Evolutionary conservation across 2,797 vertebrate species (phyloP).

Genomic region (Rhinichthys osculus): DNA sequence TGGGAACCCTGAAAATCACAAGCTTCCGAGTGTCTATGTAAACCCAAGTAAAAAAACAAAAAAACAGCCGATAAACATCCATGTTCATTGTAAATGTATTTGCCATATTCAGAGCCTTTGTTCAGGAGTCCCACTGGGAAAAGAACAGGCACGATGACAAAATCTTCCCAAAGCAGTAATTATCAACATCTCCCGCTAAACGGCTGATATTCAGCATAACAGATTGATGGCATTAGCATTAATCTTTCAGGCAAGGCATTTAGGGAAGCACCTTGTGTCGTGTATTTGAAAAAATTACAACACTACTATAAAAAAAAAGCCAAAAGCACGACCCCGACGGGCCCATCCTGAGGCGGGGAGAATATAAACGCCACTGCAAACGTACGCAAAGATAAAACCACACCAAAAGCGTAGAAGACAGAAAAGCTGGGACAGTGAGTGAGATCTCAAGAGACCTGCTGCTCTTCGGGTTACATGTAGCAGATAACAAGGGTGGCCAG

Average conservation of each 20-base stretch:
- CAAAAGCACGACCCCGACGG: not conserved
- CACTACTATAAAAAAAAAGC: not conserved
- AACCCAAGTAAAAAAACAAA: constrained; percentile 14
- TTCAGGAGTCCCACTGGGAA: constrained; percentile 30
- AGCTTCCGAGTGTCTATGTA: not conserved
- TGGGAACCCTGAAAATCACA: constrained; percentile 1
- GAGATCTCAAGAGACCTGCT: constrained; percentile 74
- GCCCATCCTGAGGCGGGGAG: not conserved
- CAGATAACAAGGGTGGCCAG: constrained; percentile 69
- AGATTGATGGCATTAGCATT: constrained; percentile 44
- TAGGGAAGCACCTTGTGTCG: not conserved
- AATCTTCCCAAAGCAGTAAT: constrained; percentile 49
- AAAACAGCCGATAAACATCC: constrained; percentile 8
- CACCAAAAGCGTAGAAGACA: constrained; percentile 50
- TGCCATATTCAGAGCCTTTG: constrained; percentile 14
- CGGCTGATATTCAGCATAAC: constrained; percentile 28
- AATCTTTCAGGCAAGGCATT: constrained; percentile 25
- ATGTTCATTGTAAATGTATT: constrained; percentile 12
- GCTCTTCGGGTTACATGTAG: constrained; percentile 76
- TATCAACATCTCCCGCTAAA: constrained; percentile 38
- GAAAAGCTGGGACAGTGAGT: constrained; percentile 68
- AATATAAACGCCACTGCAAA: not conserved
- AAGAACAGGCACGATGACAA: constrained; percentile 40
- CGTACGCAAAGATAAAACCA: constrained; percentile 30
- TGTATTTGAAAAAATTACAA: constrained; percentile 7